Conservation (phyloP, 2,888 invertebrate genomes). For the Lasioglossum calceatum region DNA sequence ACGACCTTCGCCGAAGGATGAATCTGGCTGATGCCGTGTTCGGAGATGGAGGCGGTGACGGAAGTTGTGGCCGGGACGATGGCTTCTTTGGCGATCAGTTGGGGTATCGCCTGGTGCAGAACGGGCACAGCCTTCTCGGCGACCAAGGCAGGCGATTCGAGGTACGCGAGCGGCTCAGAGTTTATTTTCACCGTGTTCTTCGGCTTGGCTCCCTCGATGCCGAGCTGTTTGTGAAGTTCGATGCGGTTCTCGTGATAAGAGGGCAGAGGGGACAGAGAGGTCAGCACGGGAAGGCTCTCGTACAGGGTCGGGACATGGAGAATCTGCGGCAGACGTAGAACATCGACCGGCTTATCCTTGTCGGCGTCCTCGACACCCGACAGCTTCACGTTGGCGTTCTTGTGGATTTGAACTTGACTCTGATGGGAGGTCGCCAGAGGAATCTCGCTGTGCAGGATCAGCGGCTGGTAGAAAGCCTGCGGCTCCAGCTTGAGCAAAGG, state of each 20-base stretch:
- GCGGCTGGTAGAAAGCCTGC: background rate
- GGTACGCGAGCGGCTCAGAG: conserved; percentile 14
- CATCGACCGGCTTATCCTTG: conserved; percentile 35
- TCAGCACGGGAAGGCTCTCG: conserved; percentile 1
- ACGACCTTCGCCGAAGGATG: conserved; percentile 32
- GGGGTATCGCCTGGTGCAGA: background rate
- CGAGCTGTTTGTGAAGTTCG: conserved; percentile 56
- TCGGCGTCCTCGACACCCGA: conserved; percentile 26
- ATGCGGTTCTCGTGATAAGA: conserved; percentile 61
- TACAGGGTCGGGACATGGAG: background rate
- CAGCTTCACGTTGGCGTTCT: conserved; percentile 31
- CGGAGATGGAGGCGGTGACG: conserved; percentile 47
- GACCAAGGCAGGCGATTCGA: conserved; percentile 15
- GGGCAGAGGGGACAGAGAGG: conserved; percentile 24
- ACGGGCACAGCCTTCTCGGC: conserved; percentile 5
- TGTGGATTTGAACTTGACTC: conserved; percentile 69
- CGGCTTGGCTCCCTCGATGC: conserved; percentile 53
- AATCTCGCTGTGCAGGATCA: conserved; percentile 47
- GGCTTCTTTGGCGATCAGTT: conserved; percentile 4
- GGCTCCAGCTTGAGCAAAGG: background rate
- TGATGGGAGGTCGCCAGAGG: conserved; percentile 82
- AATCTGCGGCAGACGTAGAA: background rate
- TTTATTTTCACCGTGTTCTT: conserved; percentile 65
- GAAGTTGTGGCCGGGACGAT: conserved; percentile 11
- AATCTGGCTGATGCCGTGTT: conserved; percentile 48